phyloP scores from a whole-genome alignment of 2,113 vertebrate species.

The Sylvia atricapilla region DNA sequence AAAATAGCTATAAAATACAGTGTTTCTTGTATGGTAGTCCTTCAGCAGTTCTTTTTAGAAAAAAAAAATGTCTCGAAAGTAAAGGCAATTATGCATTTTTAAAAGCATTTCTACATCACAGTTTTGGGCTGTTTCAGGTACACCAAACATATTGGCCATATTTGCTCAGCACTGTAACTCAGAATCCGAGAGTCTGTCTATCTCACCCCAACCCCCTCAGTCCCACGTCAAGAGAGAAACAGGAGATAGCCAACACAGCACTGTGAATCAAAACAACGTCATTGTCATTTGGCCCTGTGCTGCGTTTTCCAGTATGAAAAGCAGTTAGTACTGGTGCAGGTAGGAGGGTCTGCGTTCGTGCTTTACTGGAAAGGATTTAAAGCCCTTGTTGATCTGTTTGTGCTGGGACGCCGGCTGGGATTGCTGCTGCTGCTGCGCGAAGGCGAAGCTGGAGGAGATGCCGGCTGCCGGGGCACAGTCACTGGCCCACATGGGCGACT shows the following conservation, averaged over 20 bases:
- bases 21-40: constrained; percentile 67
- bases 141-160: constrained; percentile 31
- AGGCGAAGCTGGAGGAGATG: constrained; percentile 83
- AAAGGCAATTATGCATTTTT: constrained; percentile 62
- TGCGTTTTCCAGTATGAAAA: background rate
- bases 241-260: background rate
- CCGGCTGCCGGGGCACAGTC: constrained; percentile 81
- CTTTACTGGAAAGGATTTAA: constrained; percentile 94
- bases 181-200: background rate
- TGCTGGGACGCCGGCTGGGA: constrained; percentile 78
- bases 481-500: constrained; percentile 89
- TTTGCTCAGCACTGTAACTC: constrained; percentile 62
- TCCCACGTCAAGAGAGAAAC: background rate
- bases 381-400: constrained; percentile 93
- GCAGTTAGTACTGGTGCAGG: constrained; percentile 90
- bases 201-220: background rate
- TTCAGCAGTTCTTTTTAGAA: constrained; percentile 50
- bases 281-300: constrained; percentile 14
- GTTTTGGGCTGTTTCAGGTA: constrained; percentile 54
- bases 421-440: constrained; percentile 81
- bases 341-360: constrained; percentile 93
- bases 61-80: constrained; percentile 46
- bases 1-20: constrained; percentile 76
- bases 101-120: constrained; percentile 68
- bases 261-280: background rate